Conservation (phyloP, 2,113 vertebrate species). For the Neomonachus schauinslandi region DNA sequence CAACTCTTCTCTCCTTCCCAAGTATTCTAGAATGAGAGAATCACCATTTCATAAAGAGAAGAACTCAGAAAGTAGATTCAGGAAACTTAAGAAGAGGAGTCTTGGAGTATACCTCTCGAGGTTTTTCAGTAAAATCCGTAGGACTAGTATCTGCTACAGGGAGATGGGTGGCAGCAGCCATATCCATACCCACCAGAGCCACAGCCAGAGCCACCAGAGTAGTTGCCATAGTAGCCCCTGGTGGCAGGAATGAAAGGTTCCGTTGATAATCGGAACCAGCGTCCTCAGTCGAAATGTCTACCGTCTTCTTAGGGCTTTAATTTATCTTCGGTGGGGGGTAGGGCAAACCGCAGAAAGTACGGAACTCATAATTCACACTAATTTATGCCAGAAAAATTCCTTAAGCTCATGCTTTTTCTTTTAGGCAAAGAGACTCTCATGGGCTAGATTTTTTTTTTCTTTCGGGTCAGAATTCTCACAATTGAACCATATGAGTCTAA, state of each 20-base stretch:
- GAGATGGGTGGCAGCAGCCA: not conserved
- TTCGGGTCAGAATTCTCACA: not conserved
- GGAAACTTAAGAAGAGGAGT: not conserved
- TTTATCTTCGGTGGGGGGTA: not conserved
- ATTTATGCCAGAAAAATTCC: not conserved
- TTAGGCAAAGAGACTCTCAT: not conserved
- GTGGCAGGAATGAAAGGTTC: not conserved
- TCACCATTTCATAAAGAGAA: not conserved
- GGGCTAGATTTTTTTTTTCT: not conserved
- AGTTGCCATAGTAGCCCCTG: fast-evolving
- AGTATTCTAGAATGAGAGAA: not conserved
- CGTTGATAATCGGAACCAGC: not conserved
- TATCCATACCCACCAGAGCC: not conserved
- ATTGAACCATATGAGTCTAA: not conserved
- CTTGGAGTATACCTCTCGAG: not conserved
- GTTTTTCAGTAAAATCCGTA: not conserved
- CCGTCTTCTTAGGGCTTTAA: not conserved
- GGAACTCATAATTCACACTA: not conserved
- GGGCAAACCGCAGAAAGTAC: not conserved
- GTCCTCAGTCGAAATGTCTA: not conserved
- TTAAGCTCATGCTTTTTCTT: not conserved
- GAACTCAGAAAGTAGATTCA: not conserved
- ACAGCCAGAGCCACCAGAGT: not conserved
- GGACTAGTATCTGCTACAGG: not conserved
- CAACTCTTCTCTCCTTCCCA: not conserved